These are phyloP conservation scores for Porites cylindrica DNA, from an alignment of 92 coral and sea anemone genomes.

Conservation along the genomic window DNA sequence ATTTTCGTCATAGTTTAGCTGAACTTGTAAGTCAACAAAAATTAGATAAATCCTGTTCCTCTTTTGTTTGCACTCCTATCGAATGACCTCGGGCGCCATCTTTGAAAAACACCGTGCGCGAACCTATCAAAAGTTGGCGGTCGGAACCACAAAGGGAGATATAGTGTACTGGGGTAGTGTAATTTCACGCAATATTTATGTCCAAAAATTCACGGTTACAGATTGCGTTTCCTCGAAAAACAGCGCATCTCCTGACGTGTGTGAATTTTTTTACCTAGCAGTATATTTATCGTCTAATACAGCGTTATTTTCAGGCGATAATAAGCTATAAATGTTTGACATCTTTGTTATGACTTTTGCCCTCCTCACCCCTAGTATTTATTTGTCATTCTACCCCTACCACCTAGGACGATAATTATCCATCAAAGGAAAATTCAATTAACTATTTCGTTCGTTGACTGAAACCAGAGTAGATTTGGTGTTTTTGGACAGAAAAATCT, in stretches of 20 bases:
- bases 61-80: constrained; percentile 91
- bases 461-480: no score
- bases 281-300: not conserved
- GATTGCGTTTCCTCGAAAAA: not conserved
- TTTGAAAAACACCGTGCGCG: constrained; percentile 78
- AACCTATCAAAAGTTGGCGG: constrained; percentile 82
- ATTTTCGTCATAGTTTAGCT: constrained; percentile 88
- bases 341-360: not conserved
- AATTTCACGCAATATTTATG: constrained; percentile 48
- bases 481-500: not conserved
- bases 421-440: constrained; percentile 16
- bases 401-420: not conserved
- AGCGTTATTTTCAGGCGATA: not conserved
- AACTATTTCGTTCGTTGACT: not conserved
- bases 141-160: constrained; percentile 77
- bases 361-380: constrained; percentile 8
- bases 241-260: not conserved
- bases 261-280: not conserved
- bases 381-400: not conserved
- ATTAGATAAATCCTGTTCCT: constrained; percentile 81
- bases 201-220: not conserved
- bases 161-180: constrained; percentile 55
- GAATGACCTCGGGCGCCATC: constrained; percentile 96
- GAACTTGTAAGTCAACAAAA: constrained; percentile 91
- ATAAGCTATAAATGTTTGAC: not conserved